Evolutionary conservation across 2,113 vertebrate genomes (phyloP).

Genomic region (Limnothrissa miodon): DNA sequence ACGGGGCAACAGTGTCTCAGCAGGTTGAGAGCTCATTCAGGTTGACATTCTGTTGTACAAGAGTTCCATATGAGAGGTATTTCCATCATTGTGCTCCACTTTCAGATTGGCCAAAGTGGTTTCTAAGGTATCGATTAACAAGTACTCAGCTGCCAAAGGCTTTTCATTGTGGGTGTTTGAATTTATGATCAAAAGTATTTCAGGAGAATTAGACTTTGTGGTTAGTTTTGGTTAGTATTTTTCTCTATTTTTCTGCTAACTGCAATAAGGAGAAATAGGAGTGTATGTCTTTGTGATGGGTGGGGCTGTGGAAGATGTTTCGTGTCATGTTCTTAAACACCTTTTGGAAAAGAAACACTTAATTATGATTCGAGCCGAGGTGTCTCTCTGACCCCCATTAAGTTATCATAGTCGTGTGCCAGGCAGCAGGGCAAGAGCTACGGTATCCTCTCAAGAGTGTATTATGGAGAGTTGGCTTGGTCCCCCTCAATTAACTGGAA

Average conservation of each 20-base stretch:
- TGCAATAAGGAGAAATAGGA: not conserved
- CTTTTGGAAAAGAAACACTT: not conserved
- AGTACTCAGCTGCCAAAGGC: not conserved
- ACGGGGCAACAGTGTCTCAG: too few relatives aligned
- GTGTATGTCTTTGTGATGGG: not conserved
- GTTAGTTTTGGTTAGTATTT: too few relatives aligned
- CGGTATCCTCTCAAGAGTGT: not conserved
- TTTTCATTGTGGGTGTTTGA: too few relatives aligned
- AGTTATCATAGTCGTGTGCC: not conserved
- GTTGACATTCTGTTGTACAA: not conserved
- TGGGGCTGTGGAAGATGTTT: not conserved
- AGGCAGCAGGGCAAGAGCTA: not conserved
- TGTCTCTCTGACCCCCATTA: not conserved
- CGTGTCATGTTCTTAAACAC: not conserved
- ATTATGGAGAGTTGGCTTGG: not conserved
- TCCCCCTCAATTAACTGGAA: not conserved
- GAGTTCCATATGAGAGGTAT: not conserved
- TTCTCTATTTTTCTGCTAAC: too few relatives aligned
- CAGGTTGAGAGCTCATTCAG: too few relatives aligned
- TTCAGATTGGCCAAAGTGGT: not conserved
- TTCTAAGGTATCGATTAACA: not conserved
- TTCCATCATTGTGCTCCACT: not conserved
- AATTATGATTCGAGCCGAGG: not conserved
- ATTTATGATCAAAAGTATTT: too few relatives aligned
- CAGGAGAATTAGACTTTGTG: too few relatives aligned